These are phyloP conservation scores for Cygnus olor DNA, from an alignment of 2,797 vertebrate genomes.

Conservation along the genomic window DNA sequence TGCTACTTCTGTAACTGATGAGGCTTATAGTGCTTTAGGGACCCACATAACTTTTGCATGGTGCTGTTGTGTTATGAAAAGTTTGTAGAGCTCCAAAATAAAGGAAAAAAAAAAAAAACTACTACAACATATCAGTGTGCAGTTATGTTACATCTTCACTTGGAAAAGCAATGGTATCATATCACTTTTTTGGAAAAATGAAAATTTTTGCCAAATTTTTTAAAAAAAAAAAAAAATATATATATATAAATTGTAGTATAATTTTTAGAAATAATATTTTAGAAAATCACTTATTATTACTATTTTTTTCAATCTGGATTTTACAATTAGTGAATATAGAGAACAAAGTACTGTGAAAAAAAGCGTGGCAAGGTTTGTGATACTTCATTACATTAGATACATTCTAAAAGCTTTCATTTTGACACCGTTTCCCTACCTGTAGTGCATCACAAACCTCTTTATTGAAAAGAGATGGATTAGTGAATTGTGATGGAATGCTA, in stretches of 20 bases:
- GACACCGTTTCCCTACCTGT: neutral
- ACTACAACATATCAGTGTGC: too few species aligned
- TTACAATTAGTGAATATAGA: neutral
- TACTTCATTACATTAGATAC: neutral
- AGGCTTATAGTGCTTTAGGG: neutral
- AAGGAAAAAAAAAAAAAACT: neutral
- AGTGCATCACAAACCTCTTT: neutral
- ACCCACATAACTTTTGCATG: rapidly evolving
- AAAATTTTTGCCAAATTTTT: too few species aligned
- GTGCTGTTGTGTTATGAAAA: neutral
- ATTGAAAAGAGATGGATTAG: neutral
- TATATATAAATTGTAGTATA: too few species aligned
- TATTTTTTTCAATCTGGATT: neutral
- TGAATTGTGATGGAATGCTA: neutral
- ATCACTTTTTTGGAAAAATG: neutral
- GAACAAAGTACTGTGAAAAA: neutral
- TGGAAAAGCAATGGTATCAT: neutral
- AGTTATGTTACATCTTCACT: neutral
- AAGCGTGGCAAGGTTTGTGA: neutral
- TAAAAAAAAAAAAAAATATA: too few species aligned
- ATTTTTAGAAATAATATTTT: too few species aligned
- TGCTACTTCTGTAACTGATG: neutral
- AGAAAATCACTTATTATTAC: neutral
- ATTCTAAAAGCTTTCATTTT: neutral
- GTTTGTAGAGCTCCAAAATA: neutral